phyloP scores from a whole-genome alignment of 1,140 invertebrate species.

The Mercenaria mercenaria region DNA sequence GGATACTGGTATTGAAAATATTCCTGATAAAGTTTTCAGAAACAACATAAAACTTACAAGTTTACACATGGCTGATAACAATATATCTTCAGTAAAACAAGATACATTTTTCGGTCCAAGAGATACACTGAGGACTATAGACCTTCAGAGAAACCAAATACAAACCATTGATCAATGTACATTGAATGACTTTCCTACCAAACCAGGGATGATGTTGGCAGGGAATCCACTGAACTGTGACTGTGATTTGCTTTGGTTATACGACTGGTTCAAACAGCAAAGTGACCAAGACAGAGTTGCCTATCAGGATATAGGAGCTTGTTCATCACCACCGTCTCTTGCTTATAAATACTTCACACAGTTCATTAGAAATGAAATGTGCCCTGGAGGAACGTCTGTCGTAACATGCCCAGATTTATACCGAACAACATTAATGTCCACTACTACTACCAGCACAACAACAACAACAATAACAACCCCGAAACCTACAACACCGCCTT shows the following conservation, averaged over 20 bases:
- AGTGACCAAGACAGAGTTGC: neutral
- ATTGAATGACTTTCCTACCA: constrained; percentile 69
- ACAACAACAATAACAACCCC: constrained; percentile 68
- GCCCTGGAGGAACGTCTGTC: neutral
- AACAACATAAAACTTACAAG: constrained; percentile 59
- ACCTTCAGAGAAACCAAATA: constrained; percentile 71
- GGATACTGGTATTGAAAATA: constrained; percentile 64
- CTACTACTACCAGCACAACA: constrained; percentile 58
- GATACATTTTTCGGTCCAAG: constrained; percentile 71
- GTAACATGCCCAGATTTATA: constrained; percentile 54
- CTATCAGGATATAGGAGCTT: constrained; percentile 52
- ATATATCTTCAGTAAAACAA: constrained; percentile 61
- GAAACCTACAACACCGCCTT: constrained; percentile 37
- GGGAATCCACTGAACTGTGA: constrained; percentile 75
- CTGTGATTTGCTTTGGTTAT: constrained; percentile 76
- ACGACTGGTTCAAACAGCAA: constrained; percentile 61
- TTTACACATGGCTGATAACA: constrained; percentile 71
- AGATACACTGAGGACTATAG: constrained; percentile 63
- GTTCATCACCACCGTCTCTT: constrained; percentile 26
- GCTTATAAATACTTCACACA: neutral
- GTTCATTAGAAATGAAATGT: constrained; percentile 32
- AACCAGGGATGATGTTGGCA: constrained; percentile 57
- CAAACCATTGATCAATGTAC: constrained; percentile 73
- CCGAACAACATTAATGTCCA: constrained; percentile 24
- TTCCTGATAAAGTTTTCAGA: constrained; percentile 72